Percentiles rank a stretch among this genome's conserved stretches.
Evolutionary conservation across 2,113 vertebrate genomes (phyloP).

Genomic region (Psammodynastes pulverulentus): DNA sequence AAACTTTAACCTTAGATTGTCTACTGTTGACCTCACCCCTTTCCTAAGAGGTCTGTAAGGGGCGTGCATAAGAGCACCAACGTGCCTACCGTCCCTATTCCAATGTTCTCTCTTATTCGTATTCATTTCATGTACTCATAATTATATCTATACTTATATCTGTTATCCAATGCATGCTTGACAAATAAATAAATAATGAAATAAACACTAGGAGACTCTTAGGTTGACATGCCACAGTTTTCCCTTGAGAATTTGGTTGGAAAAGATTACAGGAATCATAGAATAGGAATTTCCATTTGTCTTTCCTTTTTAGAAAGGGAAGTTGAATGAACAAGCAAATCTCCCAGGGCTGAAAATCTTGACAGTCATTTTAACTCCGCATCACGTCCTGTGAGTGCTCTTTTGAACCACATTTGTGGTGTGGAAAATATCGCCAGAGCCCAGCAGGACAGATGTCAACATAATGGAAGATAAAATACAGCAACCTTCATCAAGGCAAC

Average conservation of each 20-base stretch:
- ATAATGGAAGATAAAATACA: slow-evolving; percentile 33
- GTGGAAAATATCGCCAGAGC: slow-evolving; percentile 23
- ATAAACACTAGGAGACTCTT: not conserved
- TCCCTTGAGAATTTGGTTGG: not conserved
- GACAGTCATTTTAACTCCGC: slow-evolving; percentile 7
- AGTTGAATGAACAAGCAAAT: not conserved
- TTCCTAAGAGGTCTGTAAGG: too few species aligned
- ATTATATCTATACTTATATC: too few species aligned
- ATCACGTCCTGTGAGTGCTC: fast-evolving
- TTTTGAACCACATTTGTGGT: slow-evolving; percentile 23
- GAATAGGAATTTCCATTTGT: not conserved
- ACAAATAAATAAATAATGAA: too few species aligned
- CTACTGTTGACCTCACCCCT: too few species aligned
- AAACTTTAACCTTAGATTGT: too few species aligned
- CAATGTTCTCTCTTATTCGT: too few species aligned
- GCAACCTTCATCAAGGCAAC: slow-evolving; percentile 7
- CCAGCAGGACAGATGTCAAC: not conserved
- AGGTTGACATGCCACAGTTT: not conserved
- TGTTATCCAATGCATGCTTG: too few species aligned
- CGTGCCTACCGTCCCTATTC: too few species aligned
- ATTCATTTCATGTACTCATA: too few species aligned
- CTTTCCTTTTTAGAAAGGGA: not conserved
- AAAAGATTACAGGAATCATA: not conserved
- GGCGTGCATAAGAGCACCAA: too few species aligned
- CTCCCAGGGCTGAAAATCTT: slow-evolving; percentile 27